Base-by-base conservation (phyloP, 2,797 vertebrate genomes). In the Acanthiza pusilla region DNA sequence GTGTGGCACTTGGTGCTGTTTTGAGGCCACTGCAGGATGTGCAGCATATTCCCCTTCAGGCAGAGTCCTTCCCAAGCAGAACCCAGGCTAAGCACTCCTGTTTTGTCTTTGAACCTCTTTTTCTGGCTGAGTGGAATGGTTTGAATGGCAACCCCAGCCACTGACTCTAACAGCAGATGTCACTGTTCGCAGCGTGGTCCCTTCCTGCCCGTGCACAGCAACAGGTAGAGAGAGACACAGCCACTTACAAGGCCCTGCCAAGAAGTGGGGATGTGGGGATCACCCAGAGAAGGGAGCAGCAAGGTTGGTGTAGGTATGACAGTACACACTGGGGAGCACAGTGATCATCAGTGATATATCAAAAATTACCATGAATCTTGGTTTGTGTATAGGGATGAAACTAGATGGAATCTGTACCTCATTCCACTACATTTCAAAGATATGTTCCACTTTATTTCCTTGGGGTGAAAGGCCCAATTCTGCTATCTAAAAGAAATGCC, bases 151-250 rank as follows among this genome's bases (percentile, higher is more conserved):
- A 13, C n/a, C 54, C 48, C 48, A 55, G 58, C 3, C 47, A 17
- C 34, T 11, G 65, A 50, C 30, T 72, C 19, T 20, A 79, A 72
- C 82, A 83, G 82, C 77, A 95, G 94, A 71, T 77, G 84, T 67
- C 91, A 67, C 77, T 78, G 70, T 84, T 10, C 16, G 72, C 85
- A 79, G 54, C 1, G 1, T 0, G 6, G 66, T 20, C 51, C 68
- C 85, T 51, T 36, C 54, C 45, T 0, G 1, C 54, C 51, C 58
- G 29, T 1, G 53, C 36, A 48, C 53, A 48, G 40, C 51, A 51
- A 48, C 16, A 23, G 34, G 20, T 9, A 45, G 2, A 20, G 47
- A 62, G 30, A n/a, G 22, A 40, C 65, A 48, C 72, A 61, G 71
- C 15, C 66, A 61, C 70, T 30, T 16, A 18, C 10, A 23, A 25